Evolutionary conservation across 2,113 vertebrate genomes (phyloP).

Genomic region (Galemys pyrenaicus): DNA sequence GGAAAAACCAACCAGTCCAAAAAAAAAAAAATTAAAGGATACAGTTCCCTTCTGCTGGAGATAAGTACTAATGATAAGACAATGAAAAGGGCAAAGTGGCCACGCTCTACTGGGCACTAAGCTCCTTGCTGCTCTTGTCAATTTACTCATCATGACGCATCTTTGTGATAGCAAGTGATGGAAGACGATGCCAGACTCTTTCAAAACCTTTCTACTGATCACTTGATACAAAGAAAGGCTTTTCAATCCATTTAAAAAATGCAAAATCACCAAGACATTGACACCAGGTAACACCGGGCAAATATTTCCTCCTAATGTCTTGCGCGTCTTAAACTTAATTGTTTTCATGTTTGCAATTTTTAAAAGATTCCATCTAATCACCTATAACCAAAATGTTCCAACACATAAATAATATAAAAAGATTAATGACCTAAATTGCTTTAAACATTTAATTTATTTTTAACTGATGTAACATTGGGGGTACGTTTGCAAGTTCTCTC

Average conservation of each 20-base stretch:
- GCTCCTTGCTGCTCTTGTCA: background rate
- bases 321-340: background rate
- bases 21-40: background rate
- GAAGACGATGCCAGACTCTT: background rate
- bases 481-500: background rate
- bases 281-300: background rate
- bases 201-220: background rate
- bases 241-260: background rate
- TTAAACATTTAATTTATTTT: no score
- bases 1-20: background rate
- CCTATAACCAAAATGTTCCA: no score
- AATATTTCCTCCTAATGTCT: background rate
- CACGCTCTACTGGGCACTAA: background rate
- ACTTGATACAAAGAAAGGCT: background rate
- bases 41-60: background rate
- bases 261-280: background rate
- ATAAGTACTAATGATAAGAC: background rate
- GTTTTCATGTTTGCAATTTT: background rate
- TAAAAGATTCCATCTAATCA: no score
- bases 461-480: no score
- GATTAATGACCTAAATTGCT: no score
- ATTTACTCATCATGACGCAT: background rate
- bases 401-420: no score
- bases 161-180: background rate
- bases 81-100: background rate